These are phyloP conservation scores for Catostylus mosaicus DNA, from an alignment of 30 jellyfish, hydroid and myxozoan species.

Conservation along the genomic window DNA sequence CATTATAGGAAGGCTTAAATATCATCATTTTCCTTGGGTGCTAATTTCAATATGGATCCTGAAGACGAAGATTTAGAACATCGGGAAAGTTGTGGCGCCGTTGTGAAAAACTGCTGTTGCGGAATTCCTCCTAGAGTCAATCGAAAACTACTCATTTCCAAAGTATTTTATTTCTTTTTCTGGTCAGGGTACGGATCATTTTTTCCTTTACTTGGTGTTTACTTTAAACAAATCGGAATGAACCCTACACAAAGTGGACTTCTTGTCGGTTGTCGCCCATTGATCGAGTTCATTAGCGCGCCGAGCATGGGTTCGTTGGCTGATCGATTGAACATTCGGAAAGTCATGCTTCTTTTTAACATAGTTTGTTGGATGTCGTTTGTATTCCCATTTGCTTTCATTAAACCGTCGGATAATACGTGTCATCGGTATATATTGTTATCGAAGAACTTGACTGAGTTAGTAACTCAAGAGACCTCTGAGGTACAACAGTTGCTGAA, in stretches of 20 bases:
- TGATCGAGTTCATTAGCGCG: constrained; percentile 95
- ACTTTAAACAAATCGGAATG: constrained; percentile 99
- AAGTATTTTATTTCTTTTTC: constrained; percentile 84
- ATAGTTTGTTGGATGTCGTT: constrained; percentile 91
- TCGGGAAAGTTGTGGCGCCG: constrained; percentile 42
- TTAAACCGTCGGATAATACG: constrained; percentile 96
- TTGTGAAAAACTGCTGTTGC: constrained; percentile 61
- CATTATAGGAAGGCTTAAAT: not conserved
- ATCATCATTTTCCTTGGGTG: not conserved
- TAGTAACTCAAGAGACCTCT: constrained; percentile 90
- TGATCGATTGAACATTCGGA: constrained; percentile 89
- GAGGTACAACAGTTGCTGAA: constrained; percentile 92
- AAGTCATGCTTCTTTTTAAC: constrained; percentile 86
- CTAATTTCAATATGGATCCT: constrained; percentile 31
- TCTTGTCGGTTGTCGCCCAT: constrained; percentile 97
- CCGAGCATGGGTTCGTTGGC: constrained; percentile 99
- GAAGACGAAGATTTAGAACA: constrained; percentile 64
- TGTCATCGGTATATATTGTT: constrained; percentile 94
- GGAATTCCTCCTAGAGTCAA: constrained; percentile 62
- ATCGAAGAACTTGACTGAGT: constrained; percentile 86
- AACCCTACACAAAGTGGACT: constrained; percentile 98
- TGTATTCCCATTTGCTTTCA: constrained; percentile 97
- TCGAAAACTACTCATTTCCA: constrained; percentile 74
- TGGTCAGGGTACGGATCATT: constrained; percentile 99
- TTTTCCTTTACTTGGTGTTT: constrained; percentile 98